These are phyloP conservation scores for Leucoraja erinaceus DNA, from an alignment of 2,113 vertebrate species.

Conservation along the genomic window DNA sequence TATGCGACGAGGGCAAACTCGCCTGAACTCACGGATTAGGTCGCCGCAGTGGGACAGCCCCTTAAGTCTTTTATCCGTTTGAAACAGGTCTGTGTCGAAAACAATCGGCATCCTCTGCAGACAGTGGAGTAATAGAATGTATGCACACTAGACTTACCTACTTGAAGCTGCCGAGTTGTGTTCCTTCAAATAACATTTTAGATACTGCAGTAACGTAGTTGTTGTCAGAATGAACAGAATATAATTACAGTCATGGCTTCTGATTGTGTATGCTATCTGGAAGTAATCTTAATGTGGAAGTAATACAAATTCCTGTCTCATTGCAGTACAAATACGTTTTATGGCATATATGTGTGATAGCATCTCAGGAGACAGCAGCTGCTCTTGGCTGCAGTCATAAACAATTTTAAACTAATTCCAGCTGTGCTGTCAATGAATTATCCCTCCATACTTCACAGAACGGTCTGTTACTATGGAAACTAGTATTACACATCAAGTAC, in stretches of 20 bases:
- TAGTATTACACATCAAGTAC: not conserved
- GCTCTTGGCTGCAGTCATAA: not conserved
- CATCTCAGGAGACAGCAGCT: slow-evolving; percentile 4
- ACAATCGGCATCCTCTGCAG: not conserved
- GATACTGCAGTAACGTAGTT: not conserved
- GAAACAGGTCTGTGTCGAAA: not conserved
- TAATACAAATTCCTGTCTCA: not conserved
- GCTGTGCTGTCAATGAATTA: not conserved
- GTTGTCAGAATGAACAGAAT: not conserved
- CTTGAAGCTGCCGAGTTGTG: not conserved
- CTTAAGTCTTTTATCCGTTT: no score
- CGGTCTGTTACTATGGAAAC: slow-evolving; percentile 12
- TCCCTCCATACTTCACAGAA: not conserved
- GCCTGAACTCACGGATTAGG: no score
- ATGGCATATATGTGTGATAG: not conserved
- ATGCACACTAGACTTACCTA: not conserved
- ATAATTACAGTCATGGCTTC: not conserved
- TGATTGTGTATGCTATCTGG: not conserved
- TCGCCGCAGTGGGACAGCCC: no score
- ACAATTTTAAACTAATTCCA: slow-evolving; percentile 16
- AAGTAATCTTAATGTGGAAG: not conserved
- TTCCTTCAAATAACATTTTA: not conserved
- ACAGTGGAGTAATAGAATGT: not conserved
- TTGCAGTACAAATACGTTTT: not conserved
- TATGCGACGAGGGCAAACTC: no score